Evolutionary conservation across 53 echinoderm and acorn worm genomes (phyloP), one percentile per base, ranked within the genome.

Genomic region (Echinometra lucunter): DNA sequence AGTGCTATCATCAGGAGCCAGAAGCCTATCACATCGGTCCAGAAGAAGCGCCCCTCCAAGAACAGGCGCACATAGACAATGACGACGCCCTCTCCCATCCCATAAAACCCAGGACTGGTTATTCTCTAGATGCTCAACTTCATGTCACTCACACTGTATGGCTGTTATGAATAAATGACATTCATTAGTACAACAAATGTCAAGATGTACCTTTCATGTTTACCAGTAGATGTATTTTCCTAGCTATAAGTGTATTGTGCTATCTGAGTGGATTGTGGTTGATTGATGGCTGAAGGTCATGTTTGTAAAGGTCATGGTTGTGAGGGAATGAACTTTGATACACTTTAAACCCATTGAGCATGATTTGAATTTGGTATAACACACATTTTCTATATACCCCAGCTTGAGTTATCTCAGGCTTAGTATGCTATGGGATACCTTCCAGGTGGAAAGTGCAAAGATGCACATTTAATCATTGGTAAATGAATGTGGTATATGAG

Each of bases 1-100:
- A 97, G 98, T 58, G 98, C 98, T 89, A 97, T 98, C 93, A 96
- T 98, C 95, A 96, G 95, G 85, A 98, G 97, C 58, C 98, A 98
- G 97, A 97, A 91, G 95, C 97, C 98, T 16, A 95, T 98, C 45
- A 96, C 89, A 9, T 81, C 95, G 3, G 95, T 96, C 92, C 96
- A 96, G 95, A 98, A 98, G 98, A 97, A 96, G 96, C 94, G 97
- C 53, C 74, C 97, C 27, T 93, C 96, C 72, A 95, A 96, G 94
- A 58, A 58, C 91, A 97, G 96, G 95, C 95, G 95, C 34, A 93
- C 95, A 58, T 97, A 96, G 92, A 94, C 32, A 11, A 44, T 58
- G 25, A 12, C 27, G 23, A 45, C 32, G n/a, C 70, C 45, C 47
- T 23, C 44, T 63, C n/a, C n/a, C 91, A 70, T 70, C 70, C 91